These are phyloP conservation scores for Phaedon cochleariae DNA, from an alignment of 2,888 invertebrate genomes.

Conservation along the genomic window DNA sequence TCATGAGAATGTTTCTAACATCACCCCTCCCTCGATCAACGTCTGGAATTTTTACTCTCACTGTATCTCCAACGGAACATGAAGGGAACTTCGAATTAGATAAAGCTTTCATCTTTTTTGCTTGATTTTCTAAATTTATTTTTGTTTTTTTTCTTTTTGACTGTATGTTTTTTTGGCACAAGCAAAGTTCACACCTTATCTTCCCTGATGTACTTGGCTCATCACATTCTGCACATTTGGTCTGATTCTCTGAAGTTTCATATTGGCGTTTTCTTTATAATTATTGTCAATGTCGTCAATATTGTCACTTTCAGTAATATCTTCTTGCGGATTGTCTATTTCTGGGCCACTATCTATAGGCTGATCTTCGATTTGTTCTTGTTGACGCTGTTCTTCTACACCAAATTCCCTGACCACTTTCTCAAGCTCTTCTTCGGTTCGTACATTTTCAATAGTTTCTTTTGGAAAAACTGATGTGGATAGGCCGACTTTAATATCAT, in stretches of 20 bases:
- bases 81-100: too few species aligned
- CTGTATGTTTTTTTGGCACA: too few species aligned
- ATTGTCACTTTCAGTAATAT: constrained; percentile 18
- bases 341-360: constrained; percentile 14
- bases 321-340: constrained; percentile 19
- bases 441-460: constrained; percentile 27
- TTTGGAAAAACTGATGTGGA: constrained; percentile 25
- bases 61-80: constrained; percentile 37
- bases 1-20: constrained; percentile 32
- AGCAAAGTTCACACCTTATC: background rate
- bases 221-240: background rate
- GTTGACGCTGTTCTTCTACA: constrained; percentile 14
- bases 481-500: constrained; percentile 30
- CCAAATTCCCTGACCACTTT: constrained; percentile 17
- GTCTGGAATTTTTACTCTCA: too few species aligned
- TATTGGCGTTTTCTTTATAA: constrained; percentile 16
- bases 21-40: constrained; percentile 28
- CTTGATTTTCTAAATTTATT: too few species aligned
- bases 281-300: constrained; percentile 16
- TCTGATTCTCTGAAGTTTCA: constrained; percentile 14
- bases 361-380: constrained; percentile 17
- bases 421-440: constrained; percentile 29
- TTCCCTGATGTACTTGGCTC: background rate
- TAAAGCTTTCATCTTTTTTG: too few species aligned
- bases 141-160: too few species aligned